These are phyloP conservation scores for Monoplex corrugatus DNA, from an alignment of 2,888 invertebrate species.

Conservation along the genomic window DNA sequence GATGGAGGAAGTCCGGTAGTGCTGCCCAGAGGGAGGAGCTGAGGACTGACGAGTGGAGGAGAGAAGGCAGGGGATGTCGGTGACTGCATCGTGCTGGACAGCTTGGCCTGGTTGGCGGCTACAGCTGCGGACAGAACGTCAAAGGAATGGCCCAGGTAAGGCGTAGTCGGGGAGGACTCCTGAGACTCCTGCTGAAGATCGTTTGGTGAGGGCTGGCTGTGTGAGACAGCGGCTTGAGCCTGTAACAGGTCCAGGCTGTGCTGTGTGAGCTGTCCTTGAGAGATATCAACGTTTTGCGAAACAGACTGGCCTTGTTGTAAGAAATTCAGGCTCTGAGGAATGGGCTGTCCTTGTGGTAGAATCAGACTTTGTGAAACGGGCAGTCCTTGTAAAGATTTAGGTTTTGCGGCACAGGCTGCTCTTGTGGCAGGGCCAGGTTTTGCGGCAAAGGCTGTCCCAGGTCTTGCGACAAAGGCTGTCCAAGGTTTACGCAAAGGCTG, in stretches of 20 bases:
- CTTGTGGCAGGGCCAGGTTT: background rate
- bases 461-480: too few species aligned
- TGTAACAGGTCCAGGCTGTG: background rate
- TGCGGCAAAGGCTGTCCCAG: background rate
- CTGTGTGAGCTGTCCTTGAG: background rate
- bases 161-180: background rate
- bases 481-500: too few species aligned
- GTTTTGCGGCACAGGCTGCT: background rate
- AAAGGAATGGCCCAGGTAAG: constrained; percentile 12
- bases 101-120: constrained; percentile 8
- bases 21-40: background rate
- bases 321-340: background rate
- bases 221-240: background rate
- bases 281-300: background rate
- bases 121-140: background rate
- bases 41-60: background rate
- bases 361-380: background rate
- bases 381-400: background rate
- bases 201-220: too few species aligned
- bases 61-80: background rate
- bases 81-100: background rate
- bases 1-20: background rate
- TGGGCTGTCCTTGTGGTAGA: background rate
- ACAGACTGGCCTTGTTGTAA: too few species aligned
- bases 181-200: background rate